These are phyloP conservation scores for Athene noctua DNA, from an alignment of 2,113 vertebrate species.

Conservation along the genomic window DNA sequence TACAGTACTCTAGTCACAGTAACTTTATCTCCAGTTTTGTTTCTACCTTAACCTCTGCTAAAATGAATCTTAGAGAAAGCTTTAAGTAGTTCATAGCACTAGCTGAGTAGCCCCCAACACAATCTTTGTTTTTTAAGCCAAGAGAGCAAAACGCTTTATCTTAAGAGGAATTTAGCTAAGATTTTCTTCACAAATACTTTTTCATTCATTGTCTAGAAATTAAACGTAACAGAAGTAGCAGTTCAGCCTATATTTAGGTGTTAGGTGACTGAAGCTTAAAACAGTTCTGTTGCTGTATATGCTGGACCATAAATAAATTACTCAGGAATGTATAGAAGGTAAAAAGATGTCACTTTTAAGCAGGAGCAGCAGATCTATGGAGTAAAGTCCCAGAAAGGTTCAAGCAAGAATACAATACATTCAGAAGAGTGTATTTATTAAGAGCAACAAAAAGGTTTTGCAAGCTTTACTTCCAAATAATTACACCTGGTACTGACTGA, in stretches of 20 bases:
- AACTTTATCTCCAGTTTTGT: background rate
- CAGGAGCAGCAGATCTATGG: background rate
- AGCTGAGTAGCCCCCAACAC: background rate
- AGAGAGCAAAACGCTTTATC: too few relatives aligned
- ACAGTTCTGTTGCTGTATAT: background rate
- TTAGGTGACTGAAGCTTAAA: background rate
- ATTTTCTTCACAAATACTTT: background rate
- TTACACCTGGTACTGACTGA: constrained; percentile 32
- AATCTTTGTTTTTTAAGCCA: background rate
- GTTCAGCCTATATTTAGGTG: background rate
- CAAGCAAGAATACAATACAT: background rate
- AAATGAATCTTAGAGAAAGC: background rate
- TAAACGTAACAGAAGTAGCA: background rate
- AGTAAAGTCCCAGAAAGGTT: background rate
- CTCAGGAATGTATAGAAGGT: background rate
- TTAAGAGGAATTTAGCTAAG: background rate
- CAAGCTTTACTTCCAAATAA: constrained; percentile 54
- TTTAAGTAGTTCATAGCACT: background rate
- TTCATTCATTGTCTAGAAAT: background rate
- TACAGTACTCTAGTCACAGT: background rate
- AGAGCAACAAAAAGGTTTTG: background rate
- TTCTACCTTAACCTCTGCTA: background rate
- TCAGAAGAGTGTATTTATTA: background rate
- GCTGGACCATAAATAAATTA: background rate
- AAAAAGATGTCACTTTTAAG: background rate